A percentile compares a stretch with the other conserved stretches of the same genome.
phyloP scores from a whole-genome alignment of 2,797 vertebrate species.

The Darevskia nairensis region DNA sequence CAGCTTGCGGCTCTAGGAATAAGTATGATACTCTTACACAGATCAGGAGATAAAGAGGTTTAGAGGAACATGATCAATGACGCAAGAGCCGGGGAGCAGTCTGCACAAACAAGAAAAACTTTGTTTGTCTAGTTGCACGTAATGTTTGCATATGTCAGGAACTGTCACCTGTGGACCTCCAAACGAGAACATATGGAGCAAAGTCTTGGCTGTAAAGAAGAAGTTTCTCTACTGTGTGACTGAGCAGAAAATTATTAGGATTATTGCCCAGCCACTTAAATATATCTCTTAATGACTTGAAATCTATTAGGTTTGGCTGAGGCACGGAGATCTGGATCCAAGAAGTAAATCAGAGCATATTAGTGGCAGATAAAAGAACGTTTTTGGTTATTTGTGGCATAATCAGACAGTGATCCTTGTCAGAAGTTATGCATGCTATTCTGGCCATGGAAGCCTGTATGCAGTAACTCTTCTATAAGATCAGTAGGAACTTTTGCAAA shows the following conservation, averaged over 20 bases:
- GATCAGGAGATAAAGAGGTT: background rate
- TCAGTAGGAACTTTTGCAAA: background rate
- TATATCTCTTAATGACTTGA: background rate
- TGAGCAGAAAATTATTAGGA: background rate
- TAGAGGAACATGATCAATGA: background rate
- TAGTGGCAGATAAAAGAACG: background rate
- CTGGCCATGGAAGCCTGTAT: background rate
- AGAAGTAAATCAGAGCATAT: background rate
- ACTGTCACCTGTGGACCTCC: background rate
- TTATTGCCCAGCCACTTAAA: background rate
- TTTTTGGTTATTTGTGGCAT: background rate
- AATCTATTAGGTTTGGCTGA: background rate
- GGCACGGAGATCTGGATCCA: background rate
- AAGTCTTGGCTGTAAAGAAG: background rate
- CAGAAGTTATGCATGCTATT: background rate
- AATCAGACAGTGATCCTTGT: background rate
- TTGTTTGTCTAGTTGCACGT: background rate
- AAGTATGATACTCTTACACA: background rate
- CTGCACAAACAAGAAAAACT: background rate
- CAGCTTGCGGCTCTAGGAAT: background rate
- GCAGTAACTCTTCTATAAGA: background rate
- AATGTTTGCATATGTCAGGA: background rate
- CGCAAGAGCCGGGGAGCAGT: background rate
- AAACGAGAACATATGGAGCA: background rate
- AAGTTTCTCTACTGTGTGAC: background rate